These are phyloP conservation scores for Rhinolophus sinicus DNA, from an alignment of 2,113 vertebrate species.

Conservation along the genomic window DNA sequence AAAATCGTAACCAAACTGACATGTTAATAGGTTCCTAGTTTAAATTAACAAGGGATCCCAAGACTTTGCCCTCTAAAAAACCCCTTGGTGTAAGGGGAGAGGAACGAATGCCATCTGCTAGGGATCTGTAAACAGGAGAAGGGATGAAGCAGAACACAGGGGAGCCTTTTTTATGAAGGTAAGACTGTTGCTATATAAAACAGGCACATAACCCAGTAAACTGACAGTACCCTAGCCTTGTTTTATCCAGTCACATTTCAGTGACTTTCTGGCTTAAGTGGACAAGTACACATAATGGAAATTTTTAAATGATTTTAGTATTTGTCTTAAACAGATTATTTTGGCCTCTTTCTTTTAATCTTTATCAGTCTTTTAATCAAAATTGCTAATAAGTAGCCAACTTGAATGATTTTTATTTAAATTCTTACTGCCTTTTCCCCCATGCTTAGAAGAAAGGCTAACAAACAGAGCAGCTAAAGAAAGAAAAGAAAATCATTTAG, in stretches of 20 bases:
- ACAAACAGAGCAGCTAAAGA: neutral
- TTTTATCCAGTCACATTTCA: neutral
- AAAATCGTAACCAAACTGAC: neutral
- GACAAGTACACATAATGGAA: neutral
- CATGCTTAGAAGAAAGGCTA: neutral
- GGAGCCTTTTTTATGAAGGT: neutral
- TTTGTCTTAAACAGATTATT: conserved; percentile 19
- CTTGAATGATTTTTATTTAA: conserved; percentile 25
- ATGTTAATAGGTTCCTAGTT: neutral
- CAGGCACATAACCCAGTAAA: neutral
- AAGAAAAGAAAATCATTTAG: neutral
- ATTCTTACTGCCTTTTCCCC: neutral
- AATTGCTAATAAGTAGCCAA: conserved; percentile 13
- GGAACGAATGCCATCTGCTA: neutral
- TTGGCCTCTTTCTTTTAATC: neutral
- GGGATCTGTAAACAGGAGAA: neutral
- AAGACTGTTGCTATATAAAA: neutral
- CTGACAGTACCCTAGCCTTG: neutral
- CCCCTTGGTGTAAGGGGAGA: neutral
- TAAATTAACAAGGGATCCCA: neutral
- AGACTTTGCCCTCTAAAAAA: neutral
- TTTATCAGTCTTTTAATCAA: neutral
- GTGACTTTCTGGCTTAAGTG: neutral
- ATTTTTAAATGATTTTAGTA: neutral
- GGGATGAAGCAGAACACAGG: neutral